A percentile compares a stretch with the other conserved stretches of the same genome.
Evolutionary conservation across 2,888 invertebrate genomes (phyloP).

Genomic region (Parnassius smintheus): DNA sequence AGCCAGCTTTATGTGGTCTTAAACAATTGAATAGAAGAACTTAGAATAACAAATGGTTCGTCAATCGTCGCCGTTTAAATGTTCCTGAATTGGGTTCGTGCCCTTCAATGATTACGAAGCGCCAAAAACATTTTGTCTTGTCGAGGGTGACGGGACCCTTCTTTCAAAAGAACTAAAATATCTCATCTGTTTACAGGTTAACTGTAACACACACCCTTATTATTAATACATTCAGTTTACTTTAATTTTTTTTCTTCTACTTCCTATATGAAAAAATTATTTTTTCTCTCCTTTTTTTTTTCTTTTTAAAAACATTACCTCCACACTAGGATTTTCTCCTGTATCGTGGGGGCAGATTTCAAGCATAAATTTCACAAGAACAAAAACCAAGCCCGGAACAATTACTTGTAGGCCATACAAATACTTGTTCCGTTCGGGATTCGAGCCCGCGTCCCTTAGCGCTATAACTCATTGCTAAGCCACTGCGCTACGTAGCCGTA

Average conservation of each 20-base stretch:
- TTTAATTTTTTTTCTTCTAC: slow-evolving; percentile 3
- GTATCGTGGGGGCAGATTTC: too few relatives aligned
- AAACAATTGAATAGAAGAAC: background rate
- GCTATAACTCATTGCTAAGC: too few relatives aligned
- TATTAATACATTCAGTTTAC: slow-evolving; percentile 19
- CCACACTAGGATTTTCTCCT: too few relatives aligned
- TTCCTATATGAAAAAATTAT: background rate
- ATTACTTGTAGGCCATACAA: too few relatives aligned
- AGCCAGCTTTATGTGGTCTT: background rate
- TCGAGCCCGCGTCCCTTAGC: too few relatives aligned
- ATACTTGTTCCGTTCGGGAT: too few relatives aligned
- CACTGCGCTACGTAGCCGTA: too few relatives aligned
- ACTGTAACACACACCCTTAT: slow-evolving; percentile 48
- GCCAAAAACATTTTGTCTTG: slow-evolving; percentile 50
- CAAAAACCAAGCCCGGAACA: too few relatives aligned
- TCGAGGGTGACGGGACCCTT: slow-evolving; percentile 57
- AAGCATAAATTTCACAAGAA: too few relatives aligned
- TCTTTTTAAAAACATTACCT: too few relatives aligned
- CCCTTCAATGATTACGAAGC: slow-evolving; percentile 68
- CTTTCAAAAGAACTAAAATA: slow-evolving; percentile 56
- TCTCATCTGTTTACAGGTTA: slow-evolving; percentile 64
- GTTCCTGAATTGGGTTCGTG: slow-evolving; percentile 69
- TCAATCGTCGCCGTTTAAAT: slow-evolving; percentile 55
- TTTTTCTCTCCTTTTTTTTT: too few relatives aligned
- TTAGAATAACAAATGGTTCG: slow-evolving; percentile 47